Percentiles rank a stretch among this genome's conserved stretches.
Conservation (phyloP, 2,888 invertebrate species). For the Cephus nigrinus region DNA sequence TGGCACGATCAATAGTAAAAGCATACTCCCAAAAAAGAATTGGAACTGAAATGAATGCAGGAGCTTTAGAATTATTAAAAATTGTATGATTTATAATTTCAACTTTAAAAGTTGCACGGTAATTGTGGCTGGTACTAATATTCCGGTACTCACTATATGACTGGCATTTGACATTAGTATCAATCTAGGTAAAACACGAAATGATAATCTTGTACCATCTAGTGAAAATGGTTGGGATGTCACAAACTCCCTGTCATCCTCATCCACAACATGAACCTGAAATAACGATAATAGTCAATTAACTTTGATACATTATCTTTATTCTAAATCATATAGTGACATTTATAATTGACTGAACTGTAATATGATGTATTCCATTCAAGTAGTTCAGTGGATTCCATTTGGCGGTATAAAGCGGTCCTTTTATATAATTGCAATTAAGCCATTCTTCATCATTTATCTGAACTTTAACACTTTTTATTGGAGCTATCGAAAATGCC, state of each 20-base stretch:
- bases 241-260: conserved; percentile 69
- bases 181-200: conserved; percentile 76
- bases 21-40: conserved; percentile 73
- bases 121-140: conserved; percentile 1
- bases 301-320: not conserved
- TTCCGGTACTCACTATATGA: conserved; percentile 73
- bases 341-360: conserved; percentile 61
- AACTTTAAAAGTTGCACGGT: too few species aligned
- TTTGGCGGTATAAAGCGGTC: conserved; percentile 77
- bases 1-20: conserved; percentile 74
- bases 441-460: conserved; percentile 77
- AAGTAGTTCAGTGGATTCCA: conserved; percentile 80
- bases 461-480: conserved; percentile 75
- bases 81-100: too few species aligned
- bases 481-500: conserved; percentile 78
- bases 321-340: not conserved
- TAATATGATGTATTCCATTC: conserved; percentile 76
- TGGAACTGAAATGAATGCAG: conserved; percentile 72
- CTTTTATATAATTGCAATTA: conserved; percentile 71
- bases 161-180: conserved; percentile 83
- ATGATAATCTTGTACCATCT: conserved; percentile 77
- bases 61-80: too few species aligned
- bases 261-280: conserved; percentile 73
- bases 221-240: conserved; percentile 81
- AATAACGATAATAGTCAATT: conserved; percentile 30